Conservation (phyloP, 2,797 vertebrate species). For the Potorous gilbertii region DNA sequence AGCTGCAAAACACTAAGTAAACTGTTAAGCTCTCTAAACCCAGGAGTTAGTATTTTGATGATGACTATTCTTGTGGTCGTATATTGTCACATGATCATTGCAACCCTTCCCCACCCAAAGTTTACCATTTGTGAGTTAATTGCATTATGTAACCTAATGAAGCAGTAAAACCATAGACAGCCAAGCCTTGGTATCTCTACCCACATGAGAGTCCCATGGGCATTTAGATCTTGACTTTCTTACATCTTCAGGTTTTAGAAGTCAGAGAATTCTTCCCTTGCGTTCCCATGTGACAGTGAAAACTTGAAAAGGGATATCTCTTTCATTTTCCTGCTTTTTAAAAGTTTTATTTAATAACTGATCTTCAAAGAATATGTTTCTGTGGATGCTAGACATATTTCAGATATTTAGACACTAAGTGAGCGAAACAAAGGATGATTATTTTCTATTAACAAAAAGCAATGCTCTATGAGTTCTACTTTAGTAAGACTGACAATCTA, state of each 20-base stretch:
- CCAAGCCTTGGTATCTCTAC: neutral
- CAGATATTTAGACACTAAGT: slow-evolving; percentile 59
- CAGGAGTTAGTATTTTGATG: neutral
- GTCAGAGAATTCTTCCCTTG: neutral
- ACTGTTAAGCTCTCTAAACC: neutral
- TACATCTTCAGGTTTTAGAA: neutral
- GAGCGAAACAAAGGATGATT: slow-evolving; percentile 58
- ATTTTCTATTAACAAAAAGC: slow-evolving; percentile 69
- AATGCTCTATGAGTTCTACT: slow-evolving; percentile 57
- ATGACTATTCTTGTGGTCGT: neutral
- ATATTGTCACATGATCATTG: neutral
- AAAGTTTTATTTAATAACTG: slow-evolving; percentile 56
- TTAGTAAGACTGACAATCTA: slow-evolving; percentile 63
- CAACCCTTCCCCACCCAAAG: neutral
- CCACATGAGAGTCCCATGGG: neutral
- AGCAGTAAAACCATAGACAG: neutral
- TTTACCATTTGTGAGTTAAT: neutral
- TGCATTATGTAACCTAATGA: neutral
- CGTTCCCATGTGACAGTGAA: neutral
- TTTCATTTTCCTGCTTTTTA: slow-evolving; percentile 3
- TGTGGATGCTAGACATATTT: slow-evolving; percentile 51
- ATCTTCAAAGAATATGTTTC: slow-evolving; percentile 52
- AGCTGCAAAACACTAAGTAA: neutral
- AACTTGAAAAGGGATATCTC: slow-evolving; percentile 29
- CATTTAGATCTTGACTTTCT: neutral